A percentile compares a stretch with the other conserved stretches of the same genome.
These are phyloP conservation scores for Oryzaephilus surinamensis DNA, from an alignment of 1,140 invertebrate genomes.

Conservation along the genomic window DNA sequence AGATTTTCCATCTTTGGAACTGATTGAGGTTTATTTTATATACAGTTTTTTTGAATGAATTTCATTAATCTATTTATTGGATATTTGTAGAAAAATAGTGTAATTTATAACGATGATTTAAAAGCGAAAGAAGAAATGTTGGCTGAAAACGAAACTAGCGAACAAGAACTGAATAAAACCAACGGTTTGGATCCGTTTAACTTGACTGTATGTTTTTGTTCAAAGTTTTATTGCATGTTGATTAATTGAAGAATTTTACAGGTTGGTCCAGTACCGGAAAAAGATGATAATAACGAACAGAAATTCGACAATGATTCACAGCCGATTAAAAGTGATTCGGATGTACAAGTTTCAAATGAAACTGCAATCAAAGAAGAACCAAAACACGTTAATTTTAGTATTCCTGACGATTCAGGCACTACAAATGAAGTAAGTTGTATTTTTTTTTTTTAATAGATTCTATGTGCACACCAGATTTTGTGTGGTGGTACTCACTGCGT, in stretches of 20 bases:
- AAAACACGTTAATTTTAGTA: constrained; percentile 8
- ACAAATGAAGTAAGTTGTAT: too few relatives aligned
- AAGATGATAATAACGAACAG: constrained; percentile 12
- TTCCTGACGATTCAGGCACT: constrained; percentile 7
- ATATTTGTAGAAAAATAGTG: constrained; percentile 10
- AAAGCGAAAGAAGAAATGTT: constrained; percentile 28
- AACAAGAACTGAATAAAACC: constrained; percentile 3
- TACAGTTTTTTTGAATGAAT: too few relatives aligned
- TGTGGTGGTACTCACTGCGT: too few relatives aligned
- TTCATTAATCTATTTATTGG: too few relatives aligned
- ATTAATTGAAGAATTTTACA: constrained; percentile 11
- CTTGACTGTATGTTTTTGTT: constrained; percentile 20
- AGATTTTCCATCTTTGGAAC: neutral
- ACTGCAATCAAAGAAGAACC: neutral
- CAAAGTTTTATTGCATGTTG: constrained; percentile 2
- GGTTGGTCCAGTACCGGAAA: constrained; percentile 21
- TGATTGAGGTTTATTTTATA: constrained; percentile 4
- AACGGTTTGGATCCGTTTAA: constrained; percentile 21
- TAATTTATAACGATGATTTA: constrained; percentile 23
- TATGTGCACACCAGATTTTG: too few relatives aligned
- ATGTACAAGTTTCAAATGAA: too few relatives aligned
- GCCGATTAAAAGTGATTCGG: too few relatives aligned
- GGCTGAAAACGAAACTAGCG: constrained; percentile 19
- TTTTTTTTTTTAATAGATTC: too few relatives aligned
- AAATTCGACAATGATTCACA: neutral